Evolutionary conservation across 2,113 vertebrate species (phyloP).

Genomic region (Alethe castanea): DNA sequence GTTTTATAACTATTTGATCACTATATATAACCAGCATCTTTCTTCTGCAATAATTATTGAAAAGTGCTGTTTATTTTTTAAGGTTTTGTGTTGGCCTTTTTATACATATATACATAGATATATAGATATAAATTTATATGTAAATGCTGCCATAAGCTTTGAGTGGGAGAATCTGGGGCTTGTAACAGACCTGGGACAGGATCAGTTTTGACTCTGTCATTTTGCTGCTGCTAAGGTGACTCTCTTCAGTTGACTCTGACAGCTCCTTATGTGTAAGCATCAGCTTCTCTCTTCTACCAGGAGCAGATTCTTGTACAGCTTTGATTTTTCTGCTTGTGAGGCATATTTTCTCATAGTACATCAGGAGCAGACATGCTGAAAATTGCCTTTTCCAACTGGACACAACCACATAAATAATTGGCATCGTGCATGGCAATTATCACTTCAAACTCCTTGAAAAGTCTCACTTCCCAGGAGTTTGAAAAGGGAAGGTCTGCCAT

Average conservation of each 20-base stretch:
- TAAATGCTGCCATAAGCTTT: neutral
- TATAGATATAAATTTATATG: neutral
- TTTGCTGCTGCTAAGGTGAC: neutral
- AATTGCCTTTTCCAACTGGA: conserved; percentile 38
- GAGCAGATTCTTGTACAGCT: neutral
- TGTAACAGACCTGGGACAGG: neutral
- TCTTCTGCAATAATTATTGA: neutral
- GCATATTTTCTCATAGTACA: neutral
- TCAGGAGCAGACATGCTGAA: conserved; percentile 5
- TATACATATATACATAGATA: too few relatives aligned
- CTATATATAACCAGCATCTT: neutral
- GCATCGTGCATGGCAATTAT: neutral
- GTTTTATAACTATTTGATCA: neutral
- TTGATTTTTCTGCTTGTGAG: conserved; percentile 25
- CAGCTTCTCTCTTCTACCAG: neutral
- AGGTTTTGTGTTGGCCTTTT: neutral
- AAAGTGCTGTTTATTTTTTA: neutral
- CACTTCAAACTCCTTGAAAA: neutral
- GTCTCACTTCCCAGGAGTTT: neutral
- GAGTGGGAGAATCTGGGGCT: neutral
- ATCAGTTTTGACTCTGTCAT: neutral
- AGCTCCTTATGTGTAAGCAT: neutral
- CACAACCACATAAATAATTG: neutral
- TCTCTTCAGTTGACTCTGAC: neutral
- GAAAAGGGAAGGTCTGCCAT: neutral